Base-by-base conservation (phyloP, 2,888 invertebrate species). In the Parnassius apollo region DNA sequence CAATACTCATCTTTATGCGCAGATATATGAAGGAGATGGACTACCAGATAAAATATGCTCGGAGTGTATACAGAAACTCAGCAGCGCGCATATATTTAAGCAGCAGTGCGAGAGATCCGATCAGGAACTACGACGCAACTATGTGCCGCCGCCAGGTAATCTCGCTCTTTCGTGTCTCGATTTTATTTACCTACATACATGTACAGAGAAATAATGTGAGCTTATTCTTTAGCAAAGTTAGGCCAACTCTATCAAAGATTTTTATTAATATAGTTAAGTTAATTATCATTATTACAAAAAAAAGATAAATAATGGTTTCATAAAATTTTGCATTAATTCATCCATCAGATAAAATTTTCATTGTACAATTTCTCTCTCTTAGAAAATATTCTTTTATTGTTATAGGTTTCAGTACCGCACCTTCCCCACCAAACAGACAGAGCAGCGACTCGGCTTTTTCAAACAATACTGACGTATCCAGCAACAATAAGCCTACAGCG, bases 401-500 rank as follows among this genome's bases (percentile, higher is more conserved):
- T 22, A 13, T 73, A 90, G 90, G 88, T 46, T 88, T 89, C 70
- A 84, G 82, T 66, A 69, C 80, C 66, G 80, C 80, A 46, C 84
- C 87, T 9, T 81, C 86, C 2, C 85, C 87, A 53, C 80, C 83
- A 1, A 89, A 82, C 66, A 81, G 91, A 53, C 88, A 90, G 68
- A 92, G 91, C 75, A 91, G 91, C 62, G 92, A 92, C 71, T 92
- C 92, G 0, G 91, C 91, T 0, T 88, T 91, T 69, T 91, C 91
- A 9, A 83, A 82, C 44, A 84, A 86, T 60, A 89, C 92, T 0
- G 90, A 92, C 65, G 74, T 77, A 61, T 89, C 90, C 1, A 81
- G 79, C 61, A 71, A 80, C 48, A 80, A 76, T 3, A 87, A 88
- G 71, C 75, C 71, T 0, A 74, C 84, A 0, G 67, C 69, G 2